A percentile compares a stretch with the other conserved stretches of the same genome.
phyloP scores from a whole-genome alignment of 2,797 vertebrate genomes.

The Microctenopoma lineatum region DNA sequence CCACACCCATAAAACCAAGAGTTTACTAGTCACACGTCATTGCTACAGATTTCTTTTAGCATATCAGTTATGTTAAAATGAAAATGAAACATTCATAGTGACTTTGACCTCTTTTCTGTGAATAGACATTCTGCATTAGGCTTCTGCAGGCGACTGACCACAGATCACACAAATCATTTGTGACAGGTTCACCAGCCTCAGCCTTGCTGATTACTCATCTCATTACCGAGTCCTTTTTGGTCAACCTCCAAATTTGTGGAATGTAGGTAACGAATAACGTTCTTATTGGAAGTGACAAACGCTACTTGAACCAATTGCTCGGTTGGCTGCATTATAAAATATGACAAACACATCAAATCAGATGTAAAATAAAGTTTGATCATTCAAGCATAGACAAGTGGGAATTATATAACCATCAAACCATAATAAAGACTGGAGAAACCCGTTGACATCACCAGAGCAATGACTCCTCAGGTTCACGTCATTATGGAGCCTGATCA shows the following conservation, averaged over 20 bases:
- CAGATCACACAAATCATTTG: slow-evolving; percentile 35
- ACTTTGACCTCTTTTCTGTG: slow-evolving; percentile 34
- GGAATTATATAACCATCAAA: slow-evolving; percentile 16
- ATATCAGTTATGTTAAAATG: slow-evolving; percentile 27
- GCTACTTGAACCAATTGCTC: not conserved
- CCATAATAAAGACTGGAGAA: slow-evolving; percentile 1
- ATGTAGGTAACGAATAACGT: slow-evolving; percentile 16
- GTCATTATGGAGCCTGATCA: slow-evolving; percentile 45
- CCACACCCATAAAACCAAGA: not conserved
- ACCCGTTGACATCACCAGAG: slow-evolving; percentile 3
- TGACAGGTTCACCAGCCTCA: slow-evolving; percentile 37
- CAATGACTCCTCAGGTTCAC: slow-evolving; percentile 13
- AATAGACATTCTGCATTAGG: slow-evolving; percentile 46
- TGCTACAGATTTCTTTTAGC: not conserved
- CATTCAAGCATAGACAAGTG: not conserved
- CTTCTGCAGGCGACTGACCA: slow-evolving; percentile 36
- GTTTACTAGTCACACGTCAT: not conserved
- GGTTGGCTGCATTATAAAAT: not conserved
- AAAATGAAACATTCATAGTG: not conserved
- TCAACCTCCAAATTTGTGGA: slow-evolving; percentile 26
- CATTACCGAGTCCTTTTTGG: slow-evolving; percentile 37
- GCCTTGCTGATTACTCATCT: slow-evolving; percentile 40
- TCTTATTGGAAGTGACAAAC: slow-evolving; percentile 22
- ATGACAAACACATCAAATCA: not conserved
- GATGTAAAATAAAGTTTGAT: not conserved